Percentiles rank a stretch among this genome's conserved stretches.
These are phyloP conservation scores for Pachyramphus minor DNA, from an alignment of 2,113 vertebrate genomes.

Conservation along the genomic window DNA sequence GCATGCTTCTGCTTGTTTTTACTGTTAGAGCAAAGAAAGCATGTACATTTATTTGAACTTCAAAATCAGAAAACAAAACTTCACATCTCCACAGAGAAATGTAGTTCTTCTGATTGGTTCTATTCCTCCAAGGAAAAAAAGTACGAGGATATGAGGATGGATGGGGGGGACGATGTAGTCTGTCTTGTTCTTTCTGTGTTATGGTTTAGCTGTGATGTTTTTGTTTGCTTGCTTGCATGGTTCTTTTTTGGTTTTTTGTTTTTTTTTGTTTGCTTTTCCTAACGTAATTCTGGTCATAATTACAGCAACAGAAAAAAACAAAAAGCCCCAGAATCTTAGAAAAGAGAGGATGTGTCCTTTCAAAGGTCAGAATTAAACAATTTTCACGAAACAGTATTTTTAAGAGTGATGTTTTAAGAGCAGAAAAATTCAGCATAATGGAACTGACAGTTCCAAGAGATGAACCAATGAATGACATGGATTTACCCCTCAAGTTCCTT, in stretches of 20 bases:
- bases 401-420: not conserved
- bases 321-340: not conserved
- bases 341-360: not conserved
- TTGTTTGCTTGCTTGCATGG: not conserved
- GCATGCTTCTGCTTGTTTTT: not conserved
- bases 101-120: not conserved
- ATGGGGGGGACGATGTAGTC: not conserved
- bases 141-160: accelerated
- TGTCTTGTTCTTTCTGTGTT: not conserved
- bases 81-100: not conserved
- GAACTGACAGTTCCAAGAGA: not conserved
- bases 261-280: not conserved
- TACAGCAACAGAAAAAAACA: not conserved
- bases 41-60: not conserved
- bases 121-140: not conserved
- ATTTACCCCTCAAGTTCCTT: not conserved
- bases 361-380: not conserved
- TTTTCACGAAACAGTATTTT: not conserved
- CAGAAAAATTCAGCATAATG: not conserved
- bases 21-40: not conserved
- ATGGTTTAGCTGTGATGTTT: not conserved
- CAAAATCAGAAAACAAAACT: not conserved
- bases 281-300: not conserved
- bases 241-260: not conserved
- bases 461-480: not conserved